These are phyloP conservation scores for Scaeva pyrastri DNA, from an alignment of 2,888 invertebrate species.

Conservation along the genomic window DNA sequence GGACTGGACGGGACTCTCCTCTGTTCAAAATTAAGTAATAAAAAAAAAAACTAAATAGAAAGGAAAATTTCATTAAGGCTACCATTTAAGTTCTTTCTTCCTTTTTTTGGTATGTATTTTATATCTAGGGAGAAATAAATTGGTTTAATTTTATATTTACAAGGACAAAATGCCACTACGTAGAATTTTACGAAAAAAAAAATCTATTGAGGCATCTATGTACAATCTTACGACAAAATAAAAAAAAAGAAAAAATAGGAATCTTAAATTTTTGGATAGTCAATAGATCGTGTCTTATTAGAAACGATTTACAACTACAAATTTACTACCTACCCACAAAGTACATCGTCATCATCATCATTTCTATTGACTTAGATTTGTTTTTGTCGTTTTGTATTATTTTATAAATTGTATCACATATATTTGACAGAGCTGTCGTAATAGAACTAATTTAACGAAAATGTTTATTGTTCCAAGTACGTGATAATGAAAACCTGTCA, in stretches of 20 bases:
- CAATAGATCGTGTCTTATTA: constrained; percentile 13
- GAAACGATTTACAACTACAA: background rate
- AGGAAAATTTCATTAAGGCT: constrained; percentile 36
- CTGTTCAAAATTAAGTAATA: constrained; percentile 39
- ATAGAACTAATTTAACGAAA: too few relatives aligned
- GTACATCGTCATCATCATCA: background rate
- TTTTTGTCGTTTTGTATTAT: background rate
- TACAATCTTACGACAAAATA: background rate
- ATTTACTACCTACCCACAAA: background rate
- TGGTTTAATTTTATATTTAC: constrained; percentile 25
- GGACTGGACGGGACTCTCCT: background rate
- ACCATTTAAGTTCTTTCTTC: constrained; percentile 13
- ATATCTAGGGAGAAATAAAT: constrained; percentile 11
- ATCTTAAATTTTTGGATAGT: background rate
- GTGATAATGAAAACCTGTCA: too few relatives aligned
- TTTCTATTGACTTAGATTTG: constrained; percentile 3
- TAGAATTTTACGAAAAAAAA: background rate
- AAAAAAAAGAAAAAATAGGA: background rate
- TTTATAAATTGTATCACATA: background rate
- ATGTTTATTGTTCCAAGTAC: too few relatives aligned
- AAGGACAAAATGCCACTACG: constrained; percentile 11
- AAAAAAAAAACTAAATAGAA: constrained; percentile 22
- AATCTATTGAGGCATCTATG: background rate
- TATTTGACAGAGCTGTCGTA: constrained; percentile 7
- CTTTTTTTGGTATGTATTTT: background rate